Conservation (phyloP, 2,797 vertebrate genomes). For the Pempheris klunzingeri region DNA sequence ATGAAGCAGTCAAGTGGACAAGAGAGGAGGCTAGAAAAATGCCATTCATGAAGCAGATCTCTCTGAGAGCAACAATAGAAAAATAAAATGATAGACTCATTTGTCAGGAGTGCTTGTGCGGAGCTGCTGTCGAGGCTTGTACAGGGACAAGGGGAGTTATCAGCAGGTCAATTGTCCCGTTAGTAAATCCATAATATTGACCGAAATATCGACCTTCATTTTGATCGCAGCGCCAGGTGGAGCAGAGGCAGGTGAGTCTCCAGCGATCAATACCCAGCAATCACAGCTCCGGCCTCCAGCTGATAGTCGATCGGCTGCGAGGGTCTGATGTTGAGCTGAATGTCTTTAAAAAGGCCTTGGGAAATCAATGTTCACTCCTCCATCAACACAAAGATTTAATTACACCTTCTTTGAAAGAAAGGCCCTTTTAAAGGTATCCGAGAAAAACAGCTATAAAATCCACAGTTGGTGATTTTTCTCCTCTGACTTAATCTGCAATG, state of each 20-base stretch:
- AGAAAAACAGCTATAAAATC: no score
- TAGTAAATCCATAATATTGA: slow-evolving; percentile 28
- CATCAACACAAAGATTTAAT: background rate
- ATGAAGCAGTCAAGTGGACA: background rate
- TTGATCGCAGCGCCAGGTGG: slow-evolving; percentile 14
- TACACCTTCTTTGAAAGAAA: background rate
- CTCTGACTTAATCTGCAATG: no score
- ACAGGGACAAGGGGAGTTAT: slow-evolving; percentile 2
- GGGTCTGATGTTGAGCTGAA: slow-evolving; percentile 10
- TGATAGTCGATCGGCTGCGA: background rate
- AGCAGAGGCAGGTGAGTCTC: slow-evolving; percentile 20
- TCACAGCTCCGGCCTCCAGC: slow-evolving; percentile 7
- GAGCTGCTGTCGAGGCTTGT: background rate
- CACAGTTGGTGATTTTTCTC: no score
- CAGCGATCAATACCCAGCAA: slow-evolving; percentile 12
- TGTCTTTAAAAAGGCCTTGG: background rate
- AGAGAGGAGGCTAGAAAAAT: background rate
- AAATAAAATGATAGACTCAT: no score
- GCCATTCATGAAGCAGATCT: background rate
- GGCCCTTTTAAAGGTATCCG: no score
- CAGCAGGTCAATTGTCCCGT: slow-evolving; percentile 28
- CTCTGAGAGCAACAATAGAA: no score
- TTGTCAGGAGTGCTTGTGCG: background rate
- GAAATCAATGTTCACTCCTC: slow-evolving; percentile 17
- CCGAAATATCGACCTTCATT: background rate